phyloP scores from a whole-genome alignment of 1,140 invertebrate species.

The Homarus americanus region DNA sequence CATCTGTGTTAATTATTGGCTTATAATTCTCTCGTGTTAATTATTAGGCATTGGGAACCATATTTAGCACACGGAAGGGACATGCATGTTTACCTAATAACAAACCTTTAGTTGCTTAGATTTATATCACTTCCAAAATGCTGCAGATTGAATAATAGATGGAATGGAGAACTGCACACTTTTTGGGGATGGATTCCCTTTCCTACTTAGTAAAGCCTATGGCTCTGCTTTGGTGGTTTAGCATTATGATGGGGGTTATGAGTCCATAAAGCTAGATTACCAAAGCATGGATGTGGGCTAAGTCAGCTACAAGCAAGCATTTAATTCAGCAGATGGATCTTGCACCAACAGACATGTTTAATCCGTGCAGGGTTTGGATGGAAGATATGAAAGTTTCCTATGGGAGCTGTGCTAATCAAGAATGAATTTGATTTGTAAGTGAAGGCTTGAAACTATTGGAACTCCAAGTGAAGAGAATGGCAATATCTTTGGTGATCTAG shows the following conservation, averaged over 20 bases:
- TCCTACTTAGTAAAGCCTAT: constrained; percentile 27
- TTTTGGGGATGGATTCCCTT: too few species aligned
- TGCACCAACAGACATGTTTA: not conserved
- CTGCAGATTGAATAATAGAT: too few species aligned
- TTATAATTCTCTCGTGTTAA: too few species aligned
- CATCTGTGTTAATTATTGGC: too few species aligned
- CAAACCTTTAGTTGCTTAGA: too few species aligned
- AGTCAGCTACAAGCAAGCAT: not conserved
- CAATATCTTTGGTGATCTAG: constrained; percentile 75
- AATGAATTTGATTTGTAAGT: not conserved
- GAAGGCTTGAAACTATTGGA: not conserved
- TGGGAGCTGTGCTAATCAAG: too few species aligned
- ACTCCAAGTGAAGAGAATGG: constrained; percentile 7
- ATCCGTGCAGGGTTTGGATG: not conserved
- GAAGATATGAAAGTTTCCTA: not conserved
- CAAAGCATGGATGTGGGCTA: constrained; percentile 80
- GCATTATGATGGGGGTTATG: constrained; percentile 83
- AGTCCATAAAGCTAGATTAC: constrained; percentile 83
- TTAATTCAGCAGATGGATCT: not conserved
- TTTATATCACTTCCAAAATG: too few species aligned
- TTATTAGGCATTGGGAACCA: too few species aligned
- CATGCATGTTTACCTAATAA: too few species aligned
- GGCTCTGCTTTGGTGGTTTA: constrained; percentile 94
- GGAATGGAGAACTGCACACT: too few species aligned
- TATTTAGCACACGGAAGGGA: too few species aligned